Evolutionary conservation across 2,797 vertebrate species (phyloP).

Genomic region (Phoxinus dragarum): DNA sequence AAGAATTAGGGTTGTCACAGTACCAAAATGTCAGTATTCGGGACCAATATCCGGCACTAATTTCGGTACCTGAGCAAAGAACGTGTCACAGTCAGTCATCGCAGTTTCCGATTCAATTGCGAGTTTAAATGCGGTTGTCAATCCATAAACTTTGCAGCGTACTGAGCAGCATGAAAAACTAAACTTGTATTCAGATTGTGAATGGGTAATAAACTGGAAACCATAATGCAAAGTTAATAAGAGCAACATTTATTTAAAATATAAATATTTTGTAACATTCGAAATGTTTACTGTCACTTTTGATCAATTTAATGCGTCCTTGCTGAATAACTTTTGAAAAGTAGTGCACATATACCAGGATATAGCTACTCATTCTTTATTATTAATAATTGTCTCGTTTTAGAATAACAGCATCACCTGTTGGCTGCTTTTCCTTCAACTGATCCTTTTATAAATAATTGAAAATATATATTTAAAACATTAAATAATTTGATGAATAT

Average conservation of each 20-base stretch:
- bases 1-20: not conserved
- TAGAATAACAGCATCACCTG: not conserved
- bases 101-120: too few species aligned
- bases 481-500: not conserved
- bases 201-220: not conserved
- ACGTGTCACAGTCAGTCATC: too few species aligned
- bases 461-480: not conserved
- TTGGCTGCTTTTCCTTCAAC: not conserved
- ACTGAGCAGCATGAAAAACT: too few species aligned
- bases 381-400: not conserved
- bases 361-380: not conserved
- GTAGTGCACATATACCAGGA: not conserved
- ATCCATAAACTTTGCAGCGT: too few species aligned
- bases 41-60: too few species aligned
- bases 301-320: not conserved
- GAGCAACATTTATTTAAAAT: not conserved
- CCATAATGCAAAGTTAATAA: too few species aligned
- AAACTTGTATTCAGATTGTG: too few species aligned
- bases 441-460: not conserved
- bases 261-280: too few species aligned
- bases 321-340: not conserved
- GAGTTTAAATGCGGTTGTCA: too few species aligned
- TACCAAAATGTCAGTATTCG: too few species aligned
- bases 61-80: too few species aligned
- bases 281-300: not conserved